Evolutionary conservation across 2,797 vertebrate genomes (phyloP).

Genomic region (Setipinna tenuifilis): DNA sequence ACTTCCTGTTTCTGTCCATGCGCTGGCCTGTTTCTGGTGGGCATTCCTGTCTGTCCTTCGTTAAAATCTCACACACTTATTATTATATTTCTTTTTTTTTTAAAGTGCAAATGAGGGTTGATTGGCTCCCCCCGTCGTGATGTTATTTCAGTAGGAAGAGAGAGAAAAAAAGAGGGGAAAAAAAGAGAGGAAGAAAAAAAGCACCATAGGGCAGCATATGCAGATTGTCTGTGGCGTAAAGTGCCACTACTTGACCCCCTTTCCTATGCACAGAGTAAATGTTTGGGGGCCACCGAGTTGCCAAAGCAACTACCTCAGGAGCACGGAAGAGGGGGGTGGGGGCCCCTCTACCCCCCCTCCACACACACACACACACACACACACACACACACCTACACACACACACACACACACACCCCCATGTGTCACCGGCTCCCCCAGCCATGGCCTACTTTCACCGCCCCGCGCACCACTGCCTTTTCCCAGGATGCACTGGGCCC

Average conservation of each 20-base stretch:
- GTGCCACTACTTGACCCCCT: constrained; percentile 85
- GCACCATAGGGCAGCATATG: constrained; percentile 85
- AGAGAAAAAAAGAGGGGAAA: too few relatives aligned
- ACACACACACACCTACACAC: too few relatives aligned
- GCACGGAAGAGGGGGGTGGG: background rate
- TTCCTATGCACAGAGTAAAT: constrained; percentile 48
- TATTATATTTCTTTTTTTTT: too few relatives aligned
- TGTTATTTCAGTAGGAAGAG: constrained; percentile 2
- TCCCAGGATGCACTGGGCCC: background rate
- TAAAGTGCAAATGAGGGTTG: constrained; percentile 91
- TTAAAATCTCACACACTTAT: constrained; percentile 99
- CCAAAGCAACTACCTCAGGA: background rate
- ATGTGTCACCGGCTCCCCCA: constrained; percentile 66
- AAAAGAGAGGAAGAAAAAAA: background rate
- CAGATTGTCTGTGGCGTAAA: constrained; percentile 83
- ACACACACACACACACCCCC: too few relatives aligned
- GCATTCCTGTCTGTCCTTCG: constrained; percentile 70
- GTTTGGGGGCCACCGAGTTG: constrained; percentile 14
- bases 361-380: too few relatives aligned
- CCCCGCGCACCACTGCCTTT: background rate
- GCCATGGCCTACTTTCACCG: constrained; percentile 1
- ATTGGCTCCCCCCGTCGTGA: constrained; percentile 93
- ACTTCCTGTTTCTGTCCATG: constrained; percentile 61
- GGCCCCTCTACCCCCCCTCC: too few relatives aligned
- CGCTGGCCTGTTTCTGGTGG: background rate